Evolutionary conservation across 2,888 invertebrate species (phyloP).

Genomic region (Aradus depressus): DNA sequence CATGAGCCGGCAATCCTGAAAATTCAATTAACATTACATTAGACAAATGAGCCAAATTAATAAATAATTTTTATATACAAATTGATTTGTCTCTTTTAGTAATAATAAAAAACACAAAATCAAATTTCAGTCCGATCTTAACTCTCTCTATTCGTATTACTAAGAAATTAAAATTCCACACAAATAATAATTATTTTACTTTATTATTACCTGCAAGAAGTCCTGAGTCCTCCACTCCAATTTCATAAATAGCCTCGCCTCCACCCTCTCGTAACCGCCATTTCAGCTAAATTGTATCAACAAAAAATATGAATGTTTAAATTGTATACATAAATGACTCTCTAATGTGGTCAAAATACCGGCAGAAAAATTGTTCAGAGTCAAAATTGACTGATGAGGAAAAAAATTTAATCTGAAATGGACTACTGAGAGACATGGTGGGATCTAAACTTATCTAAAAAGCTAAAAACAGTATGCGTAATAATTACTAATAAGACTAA

Average conservation of each 20-base stretch:
- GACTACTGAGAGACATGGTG: too few species aligned
- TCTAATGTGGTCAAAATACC: too few species aligned
- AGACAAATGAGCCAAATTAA: not conserved
- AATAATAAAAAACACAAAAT: not conserved
- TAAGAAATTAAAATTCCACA: not conserved
- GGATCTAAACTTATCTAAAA: too few species aligned
- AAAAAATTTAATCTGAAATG: too few species aligned
- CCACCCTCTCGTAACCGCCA: constrained; percentile 94
- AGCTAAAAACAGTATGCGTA: too few species aligned
- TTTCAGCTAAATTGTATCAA: constrained; percentile 55
- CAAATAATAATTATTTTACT: not conserved
- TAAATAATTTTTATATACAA: not conserved
- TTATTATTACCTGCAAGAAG: constrained; percentile 41
- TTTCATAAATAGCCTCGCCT: constrained; percentile 95
- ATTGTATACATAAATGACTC: too few species aligned
- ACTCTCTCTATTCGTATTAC: not conserved
- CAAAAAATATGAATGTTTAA: not conserved
- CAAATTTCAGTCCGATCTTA: too few species aligned
- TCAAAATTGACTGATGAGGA: too few species aligned
- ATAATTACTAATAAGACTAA: too few species aligned
- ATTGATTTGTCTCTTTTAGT: not conserved
- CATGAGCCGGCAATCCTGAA: constrained; percentile 66
- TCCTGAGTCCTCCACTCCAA: constrained; percentile 88
- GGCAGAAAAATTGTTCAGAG: too few species aligned
- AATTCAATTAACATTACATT: not conserved